Percentiles rank a stretch among this genome's conserved stretches.
Evolutionary conservation across 2,113 vertebrate species (phyloP).

Genomic region (Ploceus nigricollis): DNA sequence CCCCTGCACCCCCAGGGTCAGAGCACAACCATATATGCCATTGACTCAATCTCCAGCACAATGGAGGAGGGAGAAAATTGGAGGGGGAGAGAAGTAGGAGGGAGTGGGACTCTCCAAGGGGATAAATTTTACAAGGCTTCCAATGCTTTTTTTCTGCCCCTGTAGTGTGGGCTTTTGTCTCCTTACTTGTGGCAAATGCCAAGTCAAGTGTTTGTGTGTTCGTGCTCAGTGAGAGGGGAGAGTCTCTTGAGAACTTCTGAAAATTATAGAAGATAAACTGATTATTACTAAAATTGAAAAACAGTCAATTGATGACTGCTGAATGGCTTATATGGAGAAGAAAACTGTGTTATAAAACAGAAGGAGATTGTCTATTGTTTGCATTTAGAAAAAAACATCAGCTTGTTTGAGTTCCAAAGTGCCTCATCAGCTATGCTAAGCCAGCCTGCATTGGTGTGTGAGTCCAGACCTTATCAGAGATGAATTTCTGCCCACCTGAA

Average conservation of each 20-base stretch:
- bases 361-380: not conserved
- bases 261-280: not conserved
- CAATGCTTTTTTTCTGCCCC: not conserved
- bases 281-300: not conserved
- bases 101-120: not conserved
- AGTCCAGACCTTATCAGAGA: not conserved
- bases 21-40: constrained; percentile 30
- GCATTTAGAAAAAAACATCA: not conserved
- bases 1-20: not conserved
- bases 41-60: not conserved
- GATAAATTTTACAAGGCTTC: not conserved
- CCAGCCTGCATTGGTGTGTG: not conserved
- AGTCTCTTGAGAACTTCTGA: not conserved
- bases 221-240: not conserved
- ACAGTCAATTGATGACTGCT: not conserved
- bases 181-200: not conserved
- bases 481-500: not conserved
- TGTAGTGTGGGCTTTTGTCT: not conserved
- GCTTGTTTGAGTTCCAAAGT: not conserved
- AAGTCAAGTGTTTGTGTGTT: not conserved
- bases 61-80: not conserved
- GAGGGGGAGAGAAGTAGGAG: not conserved
- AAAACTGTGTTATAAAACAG: not conserved
- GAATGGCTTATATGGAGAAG: constrained; percentile 35
- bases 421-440: not conserved